A percentile compares a stretch with the other conserved stretches of the same genome.
Evolutionary conservation across 2,113 vertebrate species (phyloP).

Genomic region (Abramis brama): DNA sequence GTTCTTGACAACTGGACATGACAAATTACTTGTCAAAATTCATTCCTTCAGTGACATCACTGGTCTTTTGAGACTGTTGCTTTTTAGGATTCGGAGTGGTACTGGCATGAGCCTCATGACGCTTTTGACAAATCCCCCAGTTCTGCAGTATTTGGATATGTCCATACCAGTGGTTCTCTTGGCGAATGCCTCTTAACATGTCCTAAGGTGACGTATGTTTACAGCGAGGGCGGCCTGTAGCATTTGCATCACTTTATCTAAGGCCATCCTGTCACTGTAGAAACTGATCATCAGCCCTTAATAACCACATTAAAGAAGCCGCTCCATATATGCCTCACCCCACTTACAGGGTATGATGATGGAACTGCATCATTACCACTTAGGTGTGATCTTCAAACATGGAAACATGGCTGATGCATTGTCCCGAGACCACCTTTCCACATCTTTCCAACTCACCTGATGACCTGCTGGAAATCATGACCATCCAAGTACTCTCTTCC

Average conservation of each 20-base stretch:
- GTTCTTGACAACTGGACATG: not conserved
- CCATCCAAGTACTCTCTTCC: not conserved
- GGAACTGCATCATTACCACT: slow-evolving; percentile 30
- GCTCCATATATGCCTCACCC: not conserved
- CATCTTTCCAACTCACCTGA: not conserved
- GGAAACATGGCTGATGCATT: slow-evolving; percentile 25
- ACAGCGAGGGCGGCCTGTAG: not conserved
- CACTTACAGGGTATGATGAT: slow-evolving; percentile 14
- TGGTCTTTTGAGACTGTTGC: not conserved
- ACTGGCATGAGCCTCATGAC: not conserved
- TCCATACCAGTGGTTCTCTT: not conserved
- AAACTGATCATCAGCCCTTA: slow-evolving; percentile 32
- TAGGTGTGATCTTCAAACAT: slow-evolving; percentile 1
- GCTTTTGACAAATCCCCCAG: slow-evolving; percentile 16
- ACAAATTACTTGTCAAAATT: not conserved
- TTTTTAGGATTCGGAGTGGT: not conserved
- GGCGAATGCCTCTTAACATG: no score
- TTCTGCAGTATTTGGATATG: slow-evolving; percentile 29
- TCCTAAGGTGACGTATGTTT: slow-evolving; percentile 29
- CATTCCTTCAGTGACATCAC: not conserved
- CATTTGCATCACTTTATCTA: slow-evolving; percentile 32
- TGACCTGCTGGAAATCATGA: not conserved
- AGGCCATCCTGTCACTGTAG: not conserved
- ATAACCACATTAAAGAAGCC: slow-evolving; percentile 38
- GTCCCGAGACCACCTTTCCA: not conserved